A percentile compares a stretch with the other conserved stretches of the same genome.
Evolutionary conservation across 2,797 vertebrate genomes (phyloP).

Genomic region (Falco naumanni): DNA sequence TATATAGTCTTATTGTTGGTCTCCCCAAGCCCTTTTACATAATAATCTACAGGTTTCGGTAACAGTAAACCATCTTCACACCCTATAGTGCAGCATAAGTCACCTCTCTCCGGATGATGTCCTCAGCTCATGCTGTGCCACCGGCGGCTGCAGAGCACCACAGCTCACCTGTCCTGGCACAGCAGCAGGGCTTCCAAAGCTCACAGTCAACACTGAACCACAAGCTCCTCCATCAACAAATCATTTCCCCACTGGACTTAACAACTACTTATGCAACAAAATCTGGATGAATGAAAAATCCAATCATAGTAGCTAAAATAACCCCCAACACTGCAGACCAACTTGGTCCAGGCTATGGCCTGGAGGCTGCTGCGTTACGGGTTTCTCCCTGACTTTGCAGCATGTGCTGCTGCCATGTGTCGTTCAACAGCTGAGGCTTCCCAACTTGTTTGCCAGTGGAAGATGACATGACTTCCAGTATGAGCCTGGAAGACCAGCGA

Average conservation of each 20-base stretch:
- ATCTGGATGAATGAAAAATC: neutral
- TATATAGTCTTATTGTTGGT: neutral
- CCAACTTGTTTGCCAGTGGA: neutral
- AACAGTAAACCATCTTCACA: fast-evolving
- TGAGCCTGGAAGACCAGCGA: neutral
- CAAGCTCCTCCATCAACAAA: neutral
- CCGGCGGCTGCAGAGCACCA: neutral
- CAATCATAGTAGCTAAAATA: neutral
- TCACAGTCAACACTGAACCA: neutral
- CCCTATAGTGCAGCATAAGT: neutral
- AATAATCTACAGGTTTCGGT: neutral
- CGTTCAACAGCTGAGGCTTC: neutral
- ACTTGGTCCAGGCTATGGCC: neutral
- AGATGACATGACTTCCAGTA: neutral
- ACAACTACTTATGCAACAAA: neutral
- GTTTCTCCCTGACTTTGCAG: neutral
- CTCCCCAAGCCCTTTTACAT: neutral
- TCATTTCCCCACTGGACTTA: neutral
- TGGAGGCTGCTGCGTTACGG: neutral
- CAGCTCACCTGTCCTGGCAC: neutral
- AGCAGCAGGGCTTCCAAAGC: neutral
- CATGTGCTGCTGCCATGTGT: neutral
- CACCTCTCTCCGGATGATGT: neutral
- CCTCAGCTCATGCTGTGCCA: neutral
- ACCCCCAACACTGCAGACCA: neutral